Percentiles rank a stretch among this genome's conserved stretches.
Evolutionary conservation across 2,113 vertebrate genomes (phyloP).

Genomic region (Myrmecobius fasciatus): DNA sequence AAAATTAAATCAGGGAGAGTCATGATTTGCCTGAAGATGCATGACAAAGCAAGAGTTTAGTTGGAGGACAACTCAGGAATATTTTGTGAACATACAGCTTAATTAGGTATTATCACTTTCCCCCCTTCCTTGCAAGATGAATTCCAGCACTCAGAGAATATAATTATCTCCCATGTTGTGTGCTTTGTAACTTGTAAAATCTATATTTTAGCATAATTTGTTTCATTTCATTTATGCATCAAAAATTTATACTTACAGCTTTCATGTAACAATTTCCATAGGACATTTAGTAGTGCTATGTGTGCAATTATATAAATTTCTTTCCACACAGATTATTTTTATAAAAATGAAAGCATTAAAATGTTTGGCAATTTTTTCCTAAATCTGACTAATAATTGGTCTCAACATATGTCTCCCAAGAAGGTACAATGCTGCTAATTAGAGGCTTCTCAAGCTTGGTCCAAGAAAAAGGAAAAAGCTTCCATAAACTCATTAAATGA

Average conservation of each 20-base stretch:
- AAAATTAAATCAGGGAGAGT: neutral
- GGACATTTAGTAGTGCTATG: constrained; percentile 53
- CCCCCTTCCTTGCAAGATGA: neutral
- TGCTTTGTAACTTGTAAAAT: neutral
- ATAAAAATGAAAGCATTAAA: constrained; percentile 60
- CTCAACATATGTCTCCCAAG: constrained; percentile 56
- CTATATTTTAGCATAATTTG: constrained; percentile 33
- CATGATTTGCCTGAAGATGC: neutral
- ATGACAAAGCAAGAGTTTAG: neutral
- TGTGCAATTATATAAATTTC: constrained; percentile 24
- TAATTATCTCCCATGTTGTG: constrained; percentile 15
- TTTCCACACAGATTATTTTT: constrained; percentile 50
- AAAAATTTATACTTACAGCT: constrained; percentile 21
- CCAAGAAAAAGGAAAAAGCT: constrained; percentile 52
- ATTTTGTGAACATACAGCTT: neutral
- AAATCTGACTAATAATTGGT: constrained; percentile 65
- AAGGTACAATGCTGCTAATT: constrained; percentile 58
- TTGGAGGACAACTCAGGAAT: neutral
- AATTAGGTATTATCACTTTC: constrained; percentile 30
- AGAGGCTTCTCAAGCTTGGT: constrained; percentile 41
- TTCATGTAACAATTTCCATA: constrained; percentile 37
- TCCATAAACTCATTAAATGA: constrained; percentile 48
- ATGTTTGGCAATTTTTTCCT: constrained; percentile 53
- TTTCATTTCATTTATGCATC: constrained; percentile 42
- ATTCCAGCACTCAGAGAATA: constrained; percentile 22